Conservation (phyloP, 2,888 invertebrate genomes). For the Chalcis sispes region DNA sequence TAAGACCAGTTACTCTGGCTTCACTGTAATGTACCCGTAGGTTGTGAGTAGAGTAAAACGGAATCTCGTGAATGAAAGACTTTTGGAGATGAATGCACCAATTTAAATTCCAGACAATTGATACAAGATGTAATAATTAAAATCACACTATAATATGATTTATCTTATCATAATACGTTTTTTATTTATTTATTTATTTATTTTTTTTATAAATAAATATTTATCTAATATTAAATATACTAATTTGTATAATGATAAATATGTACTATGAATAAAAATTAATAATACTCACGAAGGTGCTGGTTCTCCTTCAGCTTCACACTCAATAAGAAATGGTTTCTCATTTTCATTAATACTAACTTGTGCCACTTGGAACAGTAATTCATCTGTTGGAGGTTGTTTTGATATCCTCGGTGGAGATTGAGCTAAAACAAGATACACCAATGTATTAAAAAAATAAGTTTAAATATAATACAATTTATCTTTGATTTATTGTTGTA, state of each 20-base stretch:
- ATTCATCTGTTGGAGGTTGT: constrained; percentile 93
- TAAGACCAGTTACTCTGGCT: constrained; percentile 72
- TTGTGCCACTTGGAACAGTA: constrained; percentile 91
- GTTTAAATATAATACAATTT: not conserved
- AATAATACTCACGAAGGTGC: constrained; percentile 88
- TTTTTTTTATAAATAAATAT: not conserved
- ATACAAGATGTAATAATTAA: constrained; percentile 35
- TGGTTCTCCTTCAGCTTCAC: constrained; percentile 97
- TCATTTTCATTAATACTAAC: constrained; percentile 88
- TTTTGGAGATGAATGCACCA: constrained; percentile 55
- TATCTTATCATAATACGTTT: not conserved
- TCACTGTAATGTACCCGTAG: constrained; percentile 60
- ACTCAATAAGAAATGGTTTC: constrained; percentile 96
- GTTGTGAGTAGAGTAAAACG: constrained; percentile 43
- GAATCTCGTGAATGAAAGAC: constrained; percentile 55
- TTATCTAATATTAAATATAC: not conserved
- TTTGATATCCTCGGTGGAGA: constrained; percentile 94
- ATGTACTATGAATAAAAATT: constrained; percentile 9
- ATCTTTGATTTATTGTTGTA: not conserved
- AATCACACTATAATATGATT: constrained; percentile 10
- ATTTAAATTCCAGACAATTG: constrained; percentile 55
- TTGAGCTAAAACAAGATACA: constrained; percentile 79
- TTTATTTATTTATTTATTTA: not conserved
- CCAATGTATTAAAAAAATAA: constrained; percentile 5
- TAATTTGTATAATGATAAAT: constrained; percentile 5